These are phyloP conservation scores for Drosophila trichaetosa DNA, from an alignment of 2,888 invertebrate genomes.

Conservation along the genomic window DNA sequence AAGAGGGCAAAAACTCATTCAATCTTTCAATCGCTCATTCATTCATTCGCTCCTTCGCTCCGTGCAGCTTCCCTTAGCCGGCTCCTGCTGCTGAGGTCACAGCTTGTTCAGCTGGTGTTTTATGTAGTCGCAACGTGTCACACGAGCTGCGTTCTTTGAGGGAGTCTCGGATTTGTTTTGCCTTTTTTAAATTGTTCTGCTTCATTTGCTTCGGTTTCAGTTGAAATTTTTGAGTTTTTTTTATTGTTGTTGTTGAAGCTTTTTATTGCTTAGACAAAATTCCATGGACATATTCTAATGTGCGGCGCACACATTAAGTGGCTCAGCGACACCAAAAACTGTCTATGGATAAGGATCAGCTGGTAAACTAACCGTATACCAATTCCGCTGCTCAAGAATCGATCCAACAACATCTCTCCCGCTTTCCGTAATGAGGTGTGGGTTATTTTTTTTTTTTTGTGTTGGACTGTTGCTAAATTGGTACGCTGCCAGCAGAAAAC, in stretches of 20 bases:
- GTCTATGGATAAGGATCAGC: constrained; percentile 3
- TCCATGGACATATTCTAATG: constrained; percentile 9
- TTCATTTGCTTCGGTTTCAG: constrained; percentile 81
- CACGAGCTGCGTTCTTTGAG: constrained; percentile 13
- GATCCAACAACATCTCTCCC: constrained; percentile 7
- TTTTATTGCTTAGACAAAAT: constrained; percentile 11
- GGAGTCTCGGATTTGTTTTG: constrained; percentile 69
- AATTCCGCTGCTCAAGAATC: constrained; percentile 2
- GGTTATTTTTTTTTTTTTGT: constrained; percentile 16
- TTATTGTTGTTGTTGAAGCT: background rate
- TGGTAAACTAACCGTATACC: constrained; percentile 9
- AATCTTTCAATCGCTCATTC: constrained; percentile 9
- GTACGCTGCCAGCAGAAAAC: constrained; percentile 70
- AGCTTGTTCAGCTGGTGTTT: constrained; percentile 74
- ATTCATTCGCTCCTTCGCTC: constrained; percentile 48
- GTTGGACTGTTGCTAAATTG: constrained; percentile 73
- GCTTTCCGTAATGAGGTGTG: constrained; percentile 57
- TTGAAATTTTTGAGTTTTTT: background rate
- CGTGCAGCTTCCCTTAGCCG: constrained; percentile 31
- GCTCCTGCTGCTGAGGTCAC: constrained; percentile 42
- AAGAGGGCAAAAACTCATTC: constrained; percentile 56
- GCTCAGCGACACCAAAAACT: constrained; percentile 5
- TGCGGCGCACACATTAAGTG: constrained; percentile 14
- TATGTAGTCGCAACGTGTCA: constrained; percentile 71
- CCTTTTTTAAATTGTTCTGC: constrained; percentile 84